Evolutionary conservation across 2,888 invertebrate genomes (phyloP).

Genomic region (Acrobasis consociella): DNA sequence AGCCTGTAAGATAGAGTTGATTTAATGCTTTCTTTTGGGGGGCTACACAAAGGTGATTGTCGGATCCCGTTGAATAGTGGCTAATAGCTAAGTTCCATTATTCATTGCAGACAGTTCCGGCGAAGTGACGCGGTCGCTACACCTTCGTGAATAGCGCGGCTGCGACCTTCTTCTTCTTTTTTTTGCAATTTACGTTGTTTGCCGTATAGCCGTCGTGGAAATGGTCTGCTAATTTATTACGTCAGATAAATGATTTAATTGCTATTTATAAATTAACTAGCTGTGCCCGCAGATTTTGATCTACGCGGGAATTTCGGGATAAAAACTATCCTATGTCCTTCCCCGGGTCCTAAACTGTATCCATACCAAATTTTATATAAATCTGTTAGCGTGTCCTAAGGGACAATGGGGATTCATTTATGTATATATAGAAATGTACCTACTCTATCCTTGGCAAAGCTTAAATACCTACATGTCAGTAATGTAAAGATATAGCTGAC

Average conservation of each 20-base stretch:
- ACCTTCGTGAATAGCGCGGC: conserved; percentile 33
- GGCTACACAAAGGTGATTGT: conserved; percentile 38
- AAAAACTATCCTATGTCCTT: too few species aligned
- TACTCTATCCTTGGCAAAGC: too few species aligned
- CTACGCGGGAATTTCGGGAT: too few species aligned
- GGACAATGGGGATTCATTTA: too few species aligned
- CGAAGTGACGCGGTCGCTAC: conserved; percentile 37
- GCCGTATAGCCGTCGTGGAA: background rate
- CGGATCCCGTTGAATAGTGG: conserved; percentile 36
- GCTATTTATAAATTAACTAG: too few species aligned
- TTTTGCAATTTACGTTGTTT: conserved; percentile 17
- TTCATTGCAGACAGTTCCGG: conserved; percentile 37
- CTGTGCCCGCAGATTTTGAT: too few species aligned
- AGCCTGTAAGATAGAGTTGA: conserved; percentile 20
- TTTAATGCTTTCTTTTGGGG: conserved; percentile 29
- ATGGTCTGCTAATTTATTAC: background rate
- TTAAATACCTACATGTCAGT: too few species aligned
- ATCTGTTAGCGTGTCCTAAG: too few species aligned
- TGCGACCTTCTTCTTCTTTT: conserved; percentile 31
- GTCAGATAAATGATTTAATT: background rate
- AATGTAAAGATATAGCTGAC: too few species aligned
- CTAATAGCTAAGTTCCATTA: conserved; percentile 39
- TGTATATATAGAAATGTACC: too few species aligned
- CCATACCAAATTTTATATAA: too few species aligned
- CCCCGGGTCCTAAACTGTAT: too few species aligned